Evolutionary conservation across 2,888 invertebrate genomes (phyloP).

Genomic region (Platycheirus albimanus): DNA sequence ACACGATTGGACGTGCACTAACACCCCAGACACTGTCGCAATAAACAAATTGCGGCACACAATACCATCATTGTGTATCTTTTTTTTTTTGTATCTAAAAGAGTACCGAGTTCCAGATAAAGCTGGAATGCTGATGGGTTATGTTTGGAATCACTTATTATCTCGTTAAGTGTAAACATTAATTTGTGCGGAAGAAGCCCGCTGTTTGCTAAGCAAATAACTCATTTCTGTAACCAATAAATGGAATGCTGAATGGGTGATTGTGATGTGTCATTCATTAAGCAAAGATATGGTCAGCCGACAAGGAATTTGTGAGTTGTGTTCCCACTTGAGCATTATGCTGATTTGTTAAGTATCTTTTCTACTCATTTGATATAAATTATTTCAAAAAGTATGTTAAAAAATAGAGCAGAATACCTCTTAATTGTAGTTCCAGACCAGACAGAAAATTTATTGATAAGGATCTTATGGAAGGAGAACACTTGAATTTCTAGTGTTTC

Average conservation of each 20-base stretch:
- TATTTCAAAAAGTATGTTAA: too few species aligned
- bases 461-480: too few species aligned
- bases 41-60: slow-evolving; percentile 43
- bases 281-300: background rate
- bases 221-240: background rate
- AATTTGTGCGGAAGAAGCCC: slow-evolving; percentile 30
- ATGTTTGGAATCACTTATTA: slow-evolving; percentile 29
- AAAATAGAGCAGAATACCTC: too few species aligned
- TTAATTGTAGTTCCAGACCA: too few species aligned
- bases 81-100: slow-evolving; percentile 5
- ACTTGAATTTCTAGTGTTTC: too few species aligned
- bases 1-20: slow-evolving; percentile 61
- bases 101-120: slow-evolving; percentile 20
- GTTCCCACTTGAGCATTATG: background rate
- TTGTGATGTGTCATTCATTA: background rate
- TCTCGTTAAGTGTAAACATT: slow-evolving; percentile 47
- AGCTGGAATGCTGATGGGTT: slow-evolving; percentile 32
- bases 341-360: too few species aligned
- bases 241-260: too few species aligned
- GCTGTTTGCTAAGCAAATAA: slow-evolving; percentile 35
- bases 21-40: background rate
- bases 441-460: too few species aligned
- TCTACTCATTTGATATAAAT: too few species aligned
- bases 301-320: background rate
- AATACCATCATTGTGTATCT: background rate